These are phyloP conservation scores for Melanotaenia boesemani DNA, from an alignment of 2,797 vertebrate genomes.

Conservation along the genomic window DNA sequence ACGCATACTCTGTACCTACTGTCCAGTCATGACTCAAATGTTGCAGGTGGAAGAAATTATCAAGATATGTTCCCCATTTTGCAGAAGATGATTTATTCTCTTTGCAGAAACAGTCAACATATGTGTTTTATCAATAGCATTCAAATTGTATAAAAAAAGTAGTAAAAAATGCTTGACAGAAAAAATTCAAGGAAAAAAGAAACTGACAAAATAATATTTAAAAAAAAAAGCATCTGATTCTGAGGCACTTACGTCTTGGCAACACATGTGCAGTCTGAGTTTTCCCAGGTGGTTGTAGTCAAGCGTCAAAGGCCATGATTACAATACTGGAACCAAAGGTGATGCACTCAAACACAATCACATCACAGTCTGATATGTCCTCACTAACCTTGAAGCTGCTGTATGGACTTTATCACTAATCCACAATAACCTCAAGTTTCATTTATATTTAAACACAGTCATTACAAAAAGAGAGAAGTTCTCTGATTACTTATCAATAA, in stretches of 20 bases:
- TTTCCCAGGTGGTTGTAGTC: conserved; percentile 79
- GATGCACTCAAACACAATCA: conserved; percentile 69
- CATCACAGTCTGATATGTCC: conserved; percentile 60
- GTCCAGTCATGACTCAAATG: conserved; percentile 48
- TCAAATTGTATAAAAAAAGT: conserved; percentile 78
- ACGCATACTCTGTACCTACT: conserved; percentile 29
- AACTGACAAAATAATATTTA: conserved; percentile 59
- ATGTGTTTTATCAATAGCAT: conserved; percentile 83
- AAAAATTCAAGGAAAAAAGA: conserved; percentile 69
- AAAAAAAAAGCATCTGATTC: conserved; percentile 58
- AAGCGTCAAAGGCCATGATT: conserved; percentile 72
- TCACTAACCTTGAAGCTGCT: conserved; percentile 45
- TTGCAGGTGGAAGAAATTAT: conserved; percentile 70
- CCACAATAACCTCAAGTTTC: conserved; percentile 55
- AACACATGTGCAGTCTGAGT: conserved; percentile 70
- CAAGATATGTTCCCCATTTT: conserved; percentile 70
- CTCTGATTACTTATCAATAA: conserved; percentile 37
- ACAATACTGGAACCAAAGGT: conserved; percentile 57
- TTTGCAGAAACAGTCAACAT: conserved; percentile 83
- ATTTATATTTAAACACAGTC: conserved; percentile 45
- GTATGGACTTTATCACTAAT: conserved; percentile 54
- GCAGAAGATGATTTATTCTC: conserved; percentile 81
- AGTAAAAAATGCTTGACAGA: conserved; percentile 56
- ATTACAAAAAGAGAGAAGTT: conserved; percentile 21
- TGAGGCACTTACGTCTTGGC: conserved; percentile 77